Evolutionary conservation across 1,140 invertebrate genomes (phyloP), one percentile per base, ranked within the genome.

Genomic region (Himalopsyche phryganea): DNA sequence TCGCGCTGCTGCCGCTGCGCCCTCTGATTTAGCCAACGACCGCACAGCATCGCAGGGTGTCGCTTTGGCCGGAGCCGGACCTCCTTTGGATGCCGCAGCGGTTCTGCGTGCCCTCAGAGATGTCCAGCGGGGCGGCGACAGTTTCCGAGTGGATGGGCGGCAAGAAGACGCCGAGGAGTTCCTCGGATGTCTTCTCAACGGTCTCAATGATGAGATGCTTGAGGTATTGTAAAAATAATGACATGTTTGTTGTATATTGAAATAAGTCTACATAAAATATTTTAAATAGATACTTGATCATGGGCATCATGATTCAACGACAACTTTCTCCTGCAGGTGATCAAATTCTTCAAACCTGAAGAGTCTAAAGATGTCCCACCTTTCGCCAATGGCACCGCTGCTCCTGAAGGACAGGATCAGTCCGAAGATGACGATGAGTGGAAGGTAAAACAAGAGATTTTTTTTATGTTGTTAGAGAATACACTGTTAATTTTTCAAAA

Each of bases 121-220:
- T 51, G 60, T 51, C 19, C 74, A 74, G 67, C 69, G 70, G 45
- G 74, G 72, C 32, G 85, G 85, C 60, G 82, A 90, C 57, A 63
- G 61, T 44, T 63, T 63, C 40, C 47, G 57, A 6, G 54, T 58
- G 11, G 89, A 91, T 75, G 92, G 91, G 4, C 75, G 91, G 6
- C 92, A 97, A 70, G 93, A 97, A 72, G 94, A 97, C 77, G 94
- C 94, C 0, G 94, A 97, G 73, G 94, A 97, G 68, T 97, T 97
- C 73, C 80, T 97, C 1, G 90, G 90, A 10, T 94, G 89, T 74
- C 79, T 98, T 44, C 81, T 97, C 1, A 97, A 98, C 75, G 89
- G 90, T 23, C 82, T 98, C 28, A 94, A 96, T 73, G 95, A 98
- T 73, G 95, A 98, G 78, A 96, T 98, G 93, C 75, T 94, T 0